phyloP scores from a whole-genome alignment of 2,113 vertebrate species.

The Tiliqua scincoides region DNA sequence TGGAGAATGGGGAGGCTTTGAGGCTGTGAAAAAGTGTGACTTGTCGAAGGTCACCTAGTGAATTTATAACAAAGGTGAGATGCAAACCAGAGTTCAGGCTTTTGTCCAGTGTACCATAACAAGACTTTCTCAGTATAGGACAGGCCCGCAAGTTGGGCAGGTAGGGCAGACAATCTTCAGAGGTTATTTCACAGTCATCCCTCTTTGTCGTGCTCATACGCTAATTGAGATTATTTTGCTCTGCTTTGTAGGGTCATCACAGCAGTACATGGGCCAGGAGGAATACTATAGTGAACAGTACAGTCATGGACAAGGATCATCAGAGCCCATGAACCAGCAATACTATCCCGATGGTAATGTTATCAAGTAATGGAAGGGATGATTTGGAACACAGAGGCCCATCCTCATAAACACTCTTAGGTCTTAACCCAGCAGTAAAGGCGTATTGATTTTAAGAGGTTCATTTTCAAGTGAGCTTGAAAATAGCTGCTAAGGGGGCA shows the following conservation, averaged over 20 bases:
- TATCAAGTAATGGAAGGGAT: background rate
- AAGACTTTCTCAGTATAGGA: background rate
- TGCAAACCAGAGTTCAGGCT: background rate
- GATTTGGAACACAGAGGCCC: background rate
- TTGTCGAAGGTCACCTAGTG: too few relatives aligned
- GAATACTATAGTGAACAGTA: slow-evolving; percentile 96
- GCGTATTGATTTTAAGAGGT: too few relatives aligned
- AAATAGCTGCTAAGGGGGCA: background rate
- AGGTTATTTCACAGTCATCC: background rate
- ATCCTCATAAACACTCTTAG: background rate
- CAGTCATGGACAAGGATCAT: slow-evolving; percentile 88
- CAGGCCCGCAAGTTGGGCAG: background rate
- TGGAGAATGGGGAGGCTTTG: too few relatives aligned
- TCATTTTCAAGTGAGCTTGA: background rate
- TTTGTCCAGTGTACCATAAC: background rate
- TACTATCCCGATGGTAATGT: slow-evolving; percentile 94
- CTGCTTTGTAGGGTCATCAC: slow-evolving; percentile 85
- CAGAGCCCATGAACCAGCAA: slow-evolving; percentile 91
- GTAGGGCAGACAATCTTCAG: background rate
- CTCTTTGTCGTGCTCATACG: rapidly evolving
- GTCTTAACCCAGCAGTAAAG: background rate
- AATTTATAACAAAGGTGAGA: background rate
- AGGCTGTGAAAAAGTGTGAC: too few relatives aligned
- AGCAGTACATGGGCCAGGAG: slow-evolving; percentile 95
- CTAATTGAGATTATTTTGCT: slow-evolving; percentile 37